A percentile compares a stretch with the other conserved stretches of the same genome.
Evolutionary conservation across 2,888 invertebrate genomes (phyloP).

Genomic region (Leptinotarsa peninsularis): DNA sequence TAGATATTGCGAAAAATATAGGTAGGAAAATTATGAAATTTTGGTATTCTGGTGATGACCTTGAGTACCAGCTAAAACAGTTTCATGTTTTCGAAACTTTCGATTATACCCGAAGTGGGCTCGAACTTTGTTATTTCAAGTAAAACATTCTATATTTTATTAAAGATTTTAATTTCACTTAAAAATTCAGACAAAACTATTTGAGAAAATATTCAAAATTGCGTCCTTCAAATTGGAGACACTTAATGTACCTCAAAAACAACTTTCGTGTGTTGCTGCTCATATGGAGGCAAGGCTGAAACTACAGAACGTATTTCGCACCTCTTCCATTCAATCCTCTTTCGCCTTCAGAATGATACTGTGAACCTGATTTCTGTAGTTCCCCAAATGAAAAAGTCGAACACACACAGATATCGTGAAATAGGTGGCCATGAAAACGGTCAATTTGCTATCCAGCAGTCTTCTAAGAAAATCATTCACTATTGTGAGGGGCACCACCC

Average conservation of each 20-base stretch:
- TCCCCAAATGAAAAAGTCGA: background rate
- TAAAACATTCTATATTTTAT: too few species aligned
- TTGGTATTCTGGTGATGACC: too few species aligned
- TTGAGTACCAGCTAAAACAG: too few species aligned
- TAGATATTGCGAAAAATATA: too few species aligned
- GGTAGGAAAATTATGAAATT: too few species aligned
- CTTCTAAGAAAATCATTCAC: background rate
- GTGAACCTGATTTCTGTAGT: background rate
- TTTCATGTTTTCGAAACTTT: too few species aligned
- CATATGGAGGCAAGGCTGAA: background rate
- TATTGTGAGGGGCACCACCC: background rate
- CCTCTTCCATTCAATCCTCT: background rate
- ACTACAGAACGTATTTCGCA: background rate
- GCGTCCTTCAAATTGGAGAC: background rate
- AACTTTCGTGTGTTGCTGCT: background rate
- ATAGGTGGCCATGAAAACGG: background rate
- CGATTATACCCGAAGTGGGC: too few species aligned
- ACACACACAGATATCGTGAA: background rate
- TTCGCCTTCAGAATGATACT: background rate
- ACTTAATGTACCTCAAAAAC: background rate
- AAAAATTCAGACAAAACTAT: background rate
- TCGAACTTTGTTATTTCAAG: too few species aligned
- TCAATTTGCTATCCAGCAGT: background rate
- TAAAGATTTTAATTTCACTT: too few species aligned
- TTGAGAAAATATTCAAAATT: background rate